Evolutionary conservation across 2,797 vertebrate genomes (phyloP), one percentile per base, ranked within the genome.

Genomic region (Discoglossus pictus): DNA sequence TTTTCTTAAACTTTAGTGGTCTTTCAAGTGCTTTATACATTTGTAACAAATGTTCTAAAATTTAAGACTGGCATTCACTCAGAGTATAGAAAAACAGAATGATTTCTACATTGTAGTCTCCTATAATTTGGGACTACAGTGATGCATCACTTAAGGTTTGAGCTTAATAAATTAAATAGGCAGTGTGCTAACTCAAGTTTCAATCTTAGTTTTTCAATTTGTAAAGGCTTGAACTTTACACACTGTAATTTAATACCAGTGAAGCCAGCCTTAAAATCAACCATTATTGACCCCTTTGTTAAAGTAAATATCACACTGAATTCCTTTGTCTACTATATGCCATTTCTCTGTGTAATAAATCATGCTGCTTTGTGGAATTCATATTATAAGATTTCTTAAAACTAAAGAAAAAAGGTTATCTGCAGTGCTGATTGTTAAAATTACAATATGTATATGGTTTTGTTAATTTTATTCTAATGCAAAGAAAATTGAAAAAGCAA

Each of bases 231-330:
- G 67, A 70, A 70, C 67, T 62, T 70, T 55, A 54, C 59, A 70
- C 67, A 70, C 67, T 70, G 67, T 61, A 70, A 70, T 70, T 70
- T 70, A 70, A 70, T 70, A 63, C 67, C 48, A 36, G 51, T 56
- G 42, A 70, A 62, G 25, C 51, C 59, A 62, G 43, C 42, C 67
- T 70, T 63, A 20, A 70, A 62, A 62, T 70, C 44, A 61, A 39
- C 42, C 59, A 56, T 52, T 62, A 70, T 70, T 53, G 24, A 62
- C 42, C 61, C 58, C 23, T 54, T 69, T 69, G 66, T 69, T 69
- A 55, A 62, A 69, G 58, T 50, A 61, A 54, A 55, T 53, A 54
- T 61, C 43, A 48, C 50, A 62, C 62, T 61, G 36, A 61, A 61
- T 48, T 48, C 53, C 56, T 61, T 61, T 68, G 65, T 61, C 56